Conservation (phyloP, 2,888 invertebrate genomes). For the Phytoseiulus persimilis region DNA sequence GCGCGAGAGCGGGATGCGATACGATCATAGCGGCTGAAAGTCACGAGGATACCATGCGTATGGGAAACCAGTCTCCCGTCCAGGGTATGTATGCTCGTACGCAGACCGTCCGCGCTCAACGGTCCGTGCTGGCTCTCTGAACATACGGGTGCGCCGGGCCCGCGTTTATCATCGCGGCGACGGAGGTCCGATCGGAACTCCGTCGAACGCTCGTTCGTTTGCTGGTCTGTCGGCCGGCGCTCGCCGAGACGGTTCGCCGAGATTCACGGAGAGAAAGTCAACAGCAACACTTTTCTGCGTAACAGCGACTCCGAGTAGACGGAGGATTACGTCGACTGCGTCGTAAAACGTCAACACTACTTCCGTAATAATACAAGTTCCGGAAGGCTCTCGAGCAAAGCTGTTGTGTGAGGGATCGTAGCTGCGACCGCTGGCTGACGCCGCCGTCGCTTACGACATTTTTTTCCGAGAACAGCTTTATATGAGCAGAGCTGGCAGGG, state of each 20-base stretch:
- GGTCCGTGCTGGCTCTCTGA: not conserved
- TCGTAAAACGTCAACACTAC: not conserved
- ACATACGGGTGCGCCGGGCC: not conserved
- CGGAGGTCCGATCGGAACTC: not conserved
- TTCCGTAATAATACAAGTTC: slow-evolving; percentile 5
- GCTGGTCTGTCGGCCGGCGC: not conserved
- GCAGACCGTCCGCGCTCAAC: not conserved
- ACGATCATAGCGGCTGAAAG: not conserved
- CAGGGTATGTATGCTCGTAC: not conserved
- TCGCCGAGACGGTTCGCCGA: not conserved
- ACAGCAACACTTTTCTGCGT: not conserved
- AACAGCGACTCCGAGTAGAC: not conserved
- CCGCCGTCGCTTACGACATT: not conserved
- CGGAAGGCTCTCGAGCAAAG: not conserved
- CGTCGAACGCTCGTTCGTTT: not conserved
- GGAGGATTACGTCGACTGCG: not conserved
- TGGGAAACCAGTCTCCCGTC: not conserved
- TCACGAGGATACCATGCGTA: not conserved
- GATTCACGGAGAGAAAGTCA: not conserved
- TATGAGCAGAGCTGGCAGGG: not conserved
- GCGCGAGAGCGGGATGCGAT: not conserved
- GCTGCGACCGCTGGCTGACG: not conserved
- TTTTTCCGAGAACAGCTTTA: not conserved
- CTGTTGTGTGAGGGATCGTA: not conserved
- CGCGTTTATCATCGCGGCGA: not conserved